phyloP scores from a whole-genome alignment of 2,888 invertebrate species.

The Melanostoma scalare region DNA sequence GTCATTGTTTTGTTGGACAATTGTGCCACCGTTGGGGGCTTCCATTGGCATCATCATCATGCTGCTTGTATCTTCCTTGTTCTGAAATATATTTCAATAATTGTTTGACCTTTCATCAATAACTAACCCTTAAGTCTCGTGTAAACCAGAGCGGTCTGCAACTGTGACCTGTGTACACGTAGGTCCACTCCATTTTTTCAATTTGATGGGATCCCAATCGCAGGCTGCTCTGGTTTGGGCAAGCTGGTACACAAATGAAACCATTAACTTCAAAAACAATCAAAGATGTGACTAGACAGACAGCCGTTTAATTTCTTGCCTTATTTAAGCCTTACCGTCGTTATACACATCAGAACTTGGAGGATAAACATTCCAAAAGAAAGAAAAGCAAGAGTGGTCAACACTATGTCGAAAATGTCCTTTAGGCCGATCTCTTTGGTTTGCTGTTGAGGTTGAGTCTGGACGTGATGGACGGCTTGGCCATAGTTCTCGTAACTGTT shows the following conservation, averaged over 20 bases:
- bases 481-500: constrained; percentile 69
- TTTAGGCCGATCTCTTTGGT: constrained; percentile 85
- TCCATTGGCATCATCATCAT: constrained; percentile 82
- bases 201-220: too few species aligned
- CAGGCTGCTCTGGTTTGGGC: too few species aligned
- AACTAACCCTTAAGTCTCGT: too few species aligned
- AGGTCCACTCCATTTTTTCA: too few species aligned
- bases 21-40: constrained; percentile 70
- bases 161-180: too few species aligned
- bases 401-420: constrained; percentile 89
- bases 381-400: constrained; percentile 91
- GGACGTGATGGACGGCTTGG: constrained; percentile 47
- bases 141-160: too few species aligned
- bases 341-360: constrained; percentile 90
- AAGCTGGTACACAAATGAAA: too few species aligned
- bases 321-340: constrained; percentile 77
- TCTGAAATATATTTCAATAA: constrained; percentile 40
- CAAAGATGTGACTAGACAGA: too few species aligned
- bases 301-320: too few species aligned
- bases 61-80: constrained; percentile 76
- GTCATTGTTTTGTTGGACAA: constrained; percentile 48
- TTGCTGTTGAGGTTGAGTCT: constrained; percentile 60
- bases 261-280: too few species aligned
- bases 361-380: constrained; percentile 91
- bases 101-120: too few species aligned